Percentiles rank a stretch among this genome's conserved stretches.
phyloP scores from a whole-genome alignment of 2,888 invertebrate genomes.

The Morpho achilles region DNA sequence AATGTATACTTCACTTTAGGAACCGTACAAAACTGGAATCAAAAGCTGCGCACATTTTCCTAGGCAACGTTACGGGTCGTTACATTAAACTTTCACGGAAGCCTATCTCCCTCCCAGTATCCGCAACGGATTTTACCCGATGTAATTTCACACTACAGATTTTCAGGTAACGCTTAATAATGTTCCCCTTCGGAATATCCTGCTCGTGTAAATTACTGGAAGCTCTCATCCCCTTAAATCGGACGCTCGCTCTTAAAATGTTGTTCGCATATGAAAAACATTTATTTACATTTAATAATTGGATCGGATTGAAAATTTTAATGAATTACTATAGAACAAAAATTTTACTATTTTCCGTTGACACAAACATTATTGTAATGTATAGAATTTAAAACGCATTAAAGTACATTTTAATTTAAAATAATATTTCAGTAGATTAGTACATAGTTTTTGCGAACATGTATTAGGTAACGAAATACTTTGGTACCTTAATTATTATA shows the following conservation, averaged over 20 bases:
- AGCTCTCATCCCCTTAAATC: slow-evolving; percentile 11
- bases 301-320: too few species aligned
- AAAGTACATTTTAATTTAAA: too few species aligned
- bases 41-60: slow-evolving; percentile 49
- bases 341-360: too few species aligned
- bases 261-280: slow-evolving; percentile 5
- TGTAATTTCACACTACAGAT: slow-evolving; percentile 56
- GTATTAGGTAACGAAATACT: too few species aligned
- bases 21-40: slow-evolving; percentile 57
- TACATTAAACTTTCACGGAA: slow-evolving; percentile 63
- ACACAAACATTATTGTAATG: too few species aligned
- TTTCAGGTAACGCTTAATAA: slow-evolving; percentile 46
- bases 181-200: slow-evolving; percentile 25
- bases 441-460: too few species aligned
- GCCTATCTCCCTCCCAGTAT: slow-evolving; percentile 42
- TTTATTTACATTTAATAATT: neutral
- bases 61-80: slow-evolving; percentile 47
- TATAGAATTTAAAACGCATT: too few species aligned
- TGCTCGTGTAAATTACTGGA: slow-evolving; percentile 19
- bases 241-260: slow-evolving; percentile 16
- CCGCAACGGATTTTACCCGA: slow-evolving; percentile 46
- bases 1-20: slow-evolving; percentile 50
- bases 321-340: too few species aligned
- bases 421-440: too few species aligned
- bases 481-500: too few species aligned